A percentile compares a stretch with the other conserved stretches of the same genome.
Conservation (phyloP, 1,140 invertebrate species). For the Cotesia glomerata region DNA sequence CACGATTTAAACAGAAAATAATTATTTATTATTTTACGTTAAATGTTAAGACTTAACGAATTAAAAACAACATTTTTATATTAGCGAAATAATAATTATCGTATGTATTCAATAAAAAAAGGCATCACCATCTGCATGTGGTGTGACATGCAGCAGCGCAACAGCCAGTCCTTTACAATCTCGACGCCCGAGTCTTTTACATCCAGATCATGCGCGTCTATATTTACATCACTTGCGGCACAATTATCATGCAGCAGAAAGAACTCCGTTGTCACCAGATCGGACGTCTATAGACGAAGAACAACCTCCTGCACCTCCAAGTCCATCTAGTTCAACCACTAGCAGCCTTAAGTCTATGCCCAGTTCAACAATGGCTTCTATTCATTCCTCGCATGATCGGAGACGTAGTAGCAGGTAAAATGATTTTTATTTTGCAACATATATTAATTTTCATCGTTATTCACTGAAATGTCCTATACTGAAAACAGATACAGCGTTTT, state of each 20-base stretch:
- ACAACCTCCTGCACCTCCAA: slow-evolving; percentile 50
- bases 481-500: slow-evolving; percentile 69
- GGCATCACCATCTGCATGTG: slow-evolving; percentile 71
- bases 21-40: too few species aligned
- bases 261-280: slow-evolving; percentile 52
- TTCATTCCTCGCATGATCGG: slow-evolving; percentile 55
- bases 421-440: background rate
- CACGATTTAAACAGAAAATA: too few species aligned
- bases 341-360: slow-evolving; percentile 61
- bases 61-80: slow-evolving; percentile 11
- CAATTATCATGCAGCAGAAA: slow-evolving; percentile 54
- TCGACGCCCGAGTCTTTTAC: slow-evolving; percentile 69
- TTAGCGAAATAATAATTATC: slow-evolving; percentile 23
- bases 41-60: too few species aligned
- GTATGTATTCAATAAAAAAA: slow-evolving; percentile 40
- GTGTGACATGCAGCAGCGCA: slow-evolving; percentile 46
- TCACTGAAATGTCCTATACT: background rate
- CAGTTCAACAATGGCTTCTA: slow-evolving; percentile 53
- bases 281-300: slow-evolving; percentile 53
- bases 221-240: slow-evolving; percentile 62
- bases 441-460: background rate
- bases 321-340: slow-evolving; percentile 61
- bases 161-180: slow-evolving; percentile 58
- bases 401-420: slow-evolving; percentile 57
- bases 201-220: slow-evolving; percentile 73